Conservation (phyloP, 2,113 vertebrate species). For the Odontesthes bonariensis region DNA sequence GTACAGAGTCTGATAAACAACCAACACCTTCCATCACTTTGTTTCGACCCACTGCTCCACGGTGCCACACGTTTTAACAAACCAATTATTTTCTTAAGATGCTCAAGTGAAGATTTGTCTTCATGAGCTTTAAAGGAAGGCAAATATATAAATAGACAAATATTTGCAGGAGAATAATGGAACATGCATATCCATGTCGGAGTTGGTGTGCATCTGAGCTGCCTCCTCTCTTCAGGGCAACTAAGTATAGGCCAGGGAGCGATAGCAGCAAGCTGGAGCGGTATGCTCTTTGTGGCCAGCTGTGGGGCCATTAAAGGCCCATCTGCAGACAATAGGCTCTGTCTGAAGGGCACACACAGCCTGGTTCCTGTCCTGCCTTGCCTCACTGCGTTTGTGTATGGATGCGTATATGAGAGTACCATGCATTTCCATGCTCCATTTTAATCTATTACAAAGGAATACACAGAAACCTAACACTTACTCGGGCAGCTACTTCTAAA, state of each 20-base stretch:
- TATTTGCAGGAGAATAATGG: background rate
- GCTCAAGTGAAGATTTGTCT: background rate
- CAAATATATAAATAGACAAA: background rate
- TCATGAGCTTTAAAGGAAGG: background rate
- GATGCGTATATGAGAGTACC: constrained; percentile 67
- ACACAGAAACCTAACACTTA: constrained; percentile 44
- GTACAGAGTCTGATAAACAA: constrained; percentile 60
- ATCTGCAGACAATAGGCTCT: constrained; percentile 82
- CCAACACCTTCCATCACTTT: constrained; percentile 21
- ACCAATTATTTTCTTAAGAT: background rate
- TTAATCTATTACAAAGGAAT: constrained; percentile 57
- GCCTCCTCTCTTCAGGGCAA: constrained; percentile 39
- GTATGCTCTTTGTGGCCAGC: constrained; percentile 76
- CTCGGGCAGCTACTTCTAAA: constrained; percentile 31
- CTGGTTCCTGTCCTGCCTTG: constrained; percentile 68
- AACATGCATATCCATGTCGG: background rate
- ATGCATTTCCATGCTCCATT: constrained; percentile 67
- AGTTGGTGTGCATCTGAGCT: constrained; percentile 24
- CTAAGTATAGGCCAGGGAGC: constrained; percentile 48
- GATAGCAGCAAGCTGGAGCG: constrained; percentile 57
- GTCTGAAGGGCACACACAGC: constrained; percentile 74
- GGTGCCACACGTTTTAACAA: background rate
- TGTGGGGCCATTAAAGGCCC: constrained; percentile 79
- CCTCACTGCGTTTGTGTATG: constrained; percentile 66
- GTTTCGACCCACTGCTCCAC: constrained; percentile 31